phyloP scores from a whole-genome alignment of 1,140 invertebrate species.

The Marisa cornuarietis region DNA sequence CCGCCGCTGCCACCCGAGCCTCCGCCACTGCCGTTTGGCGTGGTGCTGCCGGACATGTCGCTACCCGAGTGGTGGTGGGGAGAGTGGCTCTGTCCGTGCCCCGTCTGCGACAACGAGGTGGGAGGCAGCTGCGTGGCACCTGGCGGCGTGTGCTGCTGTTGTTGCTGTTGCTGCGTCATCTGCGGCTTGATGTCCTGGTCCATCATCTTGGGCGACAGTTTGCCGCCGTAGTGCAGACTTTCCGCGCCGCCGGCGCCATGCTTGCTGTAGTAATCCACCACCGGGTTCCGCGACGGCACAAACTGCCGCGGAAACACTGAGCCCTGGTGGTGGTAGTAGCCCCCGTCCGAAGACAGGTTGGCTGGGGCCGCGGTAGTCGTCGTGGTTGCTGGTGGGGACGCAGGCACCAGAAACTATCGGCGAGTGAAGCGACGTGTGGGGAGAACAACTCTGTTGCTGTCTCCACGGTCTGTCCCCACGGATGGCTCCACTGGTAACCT shows the following conservation, averaged over 20 bases:
- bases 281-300: not conserved
- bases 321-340: slow-evolving; percentile 12
- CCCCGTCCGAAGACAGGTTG: slow-evolving; percentile 26
- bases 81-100: slow-evolving; percentile 18
- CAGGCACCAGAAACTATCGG: not conserved
- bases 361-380: slow-evolving; percentile 18
- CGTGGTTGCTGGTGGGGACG: not conserved
- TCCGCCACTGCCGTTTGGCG: slow-evolving; percentile 21
- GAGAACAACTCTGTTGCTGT: not conserved
- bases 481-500: not conserved
- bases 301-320: slow-evolving; percentile 3
- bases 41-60: slow-evolving; percentile 27
- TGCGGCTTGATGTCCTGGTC: slow-evolving; percentile 22
- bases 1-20: slow-evolving; percentile 9
- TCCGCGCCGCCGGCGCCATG: not conserved
- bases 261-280: slow-evolving; percentile 13
- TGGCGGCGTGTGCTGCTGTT: slow-evolving; percentile 20
- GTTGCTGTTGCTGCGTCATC: slow-evolving; percentile 8
- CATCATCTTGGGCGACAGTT: slow-evolving; percentile 23
- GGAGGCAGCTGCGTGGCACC: slow-evolving; percentile 16
- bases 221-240: slow-evolving; percentile 5
- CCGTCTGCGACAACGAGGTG: not conserved
- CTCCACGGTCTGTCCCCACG: not conserved
- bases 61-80: slow-evolving; percentile 25
- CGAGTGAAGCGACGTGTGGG: not conserved